Evolutionary conservation across 2,888 invertebrate genomes (phyloP).

Genomic region (Limnephilus rhombicus): DNA sequence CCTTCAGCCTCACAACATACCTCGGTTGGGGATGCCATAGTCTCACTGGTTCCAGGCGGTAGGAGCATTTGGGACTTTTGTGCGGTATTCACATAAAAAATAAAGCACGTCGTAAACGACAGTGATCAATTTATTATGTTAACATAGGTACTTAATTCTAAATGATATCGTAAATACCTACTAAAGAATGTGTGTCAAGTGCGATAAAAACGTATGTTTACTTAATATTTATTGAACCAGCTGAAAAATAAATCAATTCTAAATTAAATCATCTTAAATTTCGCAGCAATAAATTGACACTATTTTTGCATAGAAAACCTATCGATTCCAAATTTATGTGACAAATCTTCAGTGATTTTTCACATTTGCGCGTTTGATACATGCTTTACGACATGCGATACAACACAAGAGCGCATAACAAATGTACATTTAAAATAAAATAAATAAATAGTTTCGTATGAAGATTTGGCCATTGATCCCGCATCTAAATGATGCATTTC

Average conservation of each 20-base stretch:
- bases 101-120: too few species aligned
- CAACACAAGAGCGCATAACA: neutral
- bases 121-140: too few species aligned
- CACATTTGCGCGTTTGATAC: neutral
- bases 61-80: too few species aligned
- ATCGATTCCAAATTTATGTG: neutral
- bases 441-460: neutral
- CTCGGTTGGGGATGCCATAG: too few species aligned
- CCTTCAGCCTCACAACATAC: too few species aligned
- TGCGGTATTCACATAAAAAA: too few species aligned
- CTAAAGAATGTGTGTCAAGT: neutral
- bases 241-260: neutral
- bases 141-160: neutral
- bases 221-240: neutral
- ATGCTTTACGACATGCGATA: neutral
- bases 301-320: neutral
- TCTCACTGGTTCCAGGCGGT: too few species aligned
- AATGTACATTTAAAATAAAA: too few species aligned
- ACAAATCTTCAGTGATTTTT: neutral
- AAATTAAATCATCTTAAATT: neutral
- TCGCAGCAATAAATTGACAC: neutral
- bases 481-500: conserved; percentile 20
- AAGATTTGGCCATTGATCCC: neutral
- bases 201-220: neutral
- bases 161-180: neutral